Percentiles rank a stretch among this genome's conserved stretches.
phyloP scores from a whole-genome alignment of 2,888 invertebrate genomes.

The Polietes domitor region DNA sequence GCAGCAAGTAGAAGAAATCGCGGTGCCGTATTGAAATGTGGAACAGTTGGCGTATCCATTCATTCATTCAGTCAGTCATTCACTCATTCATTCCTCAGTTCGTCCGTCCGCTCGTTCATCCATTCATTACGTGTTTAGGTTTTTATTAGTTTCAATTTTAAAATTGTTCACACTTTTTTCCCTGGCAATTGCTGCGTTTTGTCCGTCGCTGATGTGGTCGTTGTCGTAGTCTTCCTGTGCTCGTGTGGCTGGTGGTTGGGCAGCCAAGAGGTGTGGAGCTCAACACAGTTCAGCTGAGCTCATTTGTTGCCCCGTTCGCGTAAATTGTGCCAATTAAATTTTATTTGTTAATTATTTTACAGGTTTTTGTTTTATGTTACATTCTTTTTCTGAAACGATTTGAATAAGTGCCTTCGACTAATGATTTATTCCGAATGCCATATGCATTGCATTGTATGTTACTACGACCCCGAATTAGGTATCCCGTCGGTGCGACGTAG shows the following conservation, averaged over 20 bases:
- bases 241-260: background rate
- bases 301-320: conserved; percentile 33
- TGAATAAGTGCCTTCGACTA: conserved; percentile 9
- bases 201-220: background rate
- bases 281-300: background rate
- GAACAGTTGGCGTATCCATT: conserved; percentile 60
- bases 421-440: too few relatives aligned
- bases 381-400: background rate
- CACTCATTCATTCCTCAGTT: background rate
- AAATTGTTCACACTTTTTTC: conserved; percentile 65
- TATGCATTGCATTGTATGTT: too few relatives aligned
- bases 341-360: conserved; percentile 56
- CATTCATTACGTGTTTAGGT: conserved; percentile 64
- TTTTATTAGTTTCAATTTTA: conserved; percentile 63
- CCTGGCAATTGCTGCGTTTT: background rate
- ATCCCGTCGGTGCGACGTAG: too few relatives aligned
- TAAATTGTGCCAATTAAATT: conserved; percentile 57
- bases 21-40: conserved; percentile 62
- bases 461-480: too few relatives aligned
- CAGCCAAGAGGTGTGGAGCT: background rate
- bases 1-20: conserved; percentile 12
- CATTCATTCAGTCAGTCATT: background rate
- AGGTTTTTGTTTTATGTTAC: conserved; percentile 5
- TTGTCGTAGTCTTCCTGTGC: background rate
- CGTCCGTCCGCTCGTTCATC: background rate